phyloP scores from a whole-genome alignment of 1,140 invertebrate species.

The Trichogramma pretiosum region DNA sequence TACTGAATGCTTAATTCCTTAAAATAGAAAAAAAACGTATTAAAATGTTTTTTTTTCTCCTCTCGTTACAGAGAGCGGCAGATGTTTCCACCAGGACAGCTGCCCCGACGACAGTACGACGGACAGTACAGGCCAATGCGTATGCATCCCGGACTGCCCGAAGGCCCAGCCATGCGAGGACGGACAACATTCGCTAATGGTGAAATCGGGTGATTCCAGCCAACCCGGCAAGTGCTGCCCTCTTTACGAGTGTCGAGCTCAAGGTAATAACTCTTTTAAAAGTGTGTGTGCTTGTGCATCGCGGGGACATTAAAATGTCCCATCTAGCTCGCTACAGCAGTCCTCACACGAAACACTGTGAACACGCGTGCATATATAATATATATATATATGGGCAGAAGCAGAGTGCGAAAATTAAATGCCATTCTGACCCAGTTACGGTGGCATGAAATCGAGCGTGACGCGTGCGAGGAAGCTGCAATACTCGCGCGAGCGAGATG shows the following conservation, averaged over 20 bases:
- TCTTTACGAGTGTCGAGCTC: slow-evolving; percentile 33
- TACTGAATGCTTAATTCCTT: no score
- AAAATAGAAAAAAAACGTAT: neutral
- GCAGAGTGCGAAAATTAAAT: no score
- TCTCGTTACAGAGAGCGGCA: no score
- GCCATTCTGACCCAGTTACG: neutral
- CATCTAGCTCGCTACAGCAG: neutral
- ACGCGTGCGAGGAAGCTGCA: no score
- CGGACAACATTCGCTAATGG: slow-evolving; percentile 29
- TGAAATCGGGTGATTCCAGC: slow-evolving; percentile 27
- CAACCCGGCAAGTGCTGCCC: slow-evolving; percentile 35
- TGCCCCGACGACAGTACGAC: slow-evolving; percentile 36
- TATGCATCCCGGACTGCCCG: slow-evolving; percentile 35
- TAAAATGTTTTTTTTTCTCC: neutral
- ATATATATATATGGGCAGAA: no score
- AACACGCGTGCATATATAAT: neutral
- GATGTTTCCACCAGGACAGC: neutral
- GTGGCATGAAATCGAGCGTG: neutral
- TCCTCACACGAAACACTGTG: neutral
- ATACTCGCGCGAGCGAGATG: no score
- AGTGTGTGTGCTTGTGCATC: neutral
- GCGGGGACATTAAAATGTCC: neutral
- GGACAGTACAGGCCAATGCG: slow-evolving; percentile 33
- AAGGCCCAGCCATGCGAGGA: slow-evolving; percentile 28
- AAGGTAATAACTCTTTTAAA: slow-evolving; percentile 29